A percentile compares a stretch with the other conserved stretches of the same genome.
Evolutionary conservation across 2,113 vertebrate species (phyloP).

Genomic region (Ophiodon elongatus): DNA sequence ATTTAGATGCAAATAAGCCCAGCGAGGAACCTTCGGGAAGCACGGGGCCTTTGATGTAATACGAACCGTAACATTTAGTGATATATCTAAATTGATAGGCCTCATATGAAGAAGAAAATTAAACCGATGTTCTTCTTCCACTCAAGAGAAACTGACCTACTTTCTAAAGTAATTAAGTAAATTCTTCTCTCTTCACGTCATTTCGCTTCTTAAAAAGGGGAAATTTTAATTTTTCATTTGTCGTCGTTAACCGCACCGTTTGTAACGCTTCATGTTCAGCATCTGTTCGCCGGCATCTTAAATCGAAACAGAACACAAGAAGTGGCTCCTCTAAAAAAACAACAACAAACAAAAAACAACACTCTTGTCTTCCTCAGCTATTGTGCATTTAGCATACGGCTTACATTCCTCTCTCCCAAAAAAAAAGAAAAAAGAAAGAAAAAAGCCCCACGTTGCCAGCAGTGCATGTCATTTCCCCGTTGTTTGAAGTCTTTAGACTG

Average conservation of each 20-base stretch:
- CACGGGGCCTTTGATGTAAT: slow-evolving; percentile 49
- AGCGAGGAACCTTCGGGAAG: slow-evolving; percentile 12
- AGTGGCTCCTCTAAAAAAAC: slow-evolving; percentile 39
- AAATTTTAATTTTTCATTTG: slow-evolving; percentile 20
- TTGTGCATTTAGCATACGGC: slow-evolving; percentile 67
- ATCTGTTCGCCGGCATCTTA: slow-evolving; percentile 61
- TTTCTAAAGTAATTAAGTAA: slow-evolving; percentile 57
- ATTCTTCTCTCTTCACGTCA: slow-evolving; percentile 28
- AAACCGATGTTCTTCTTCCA: slow-evolving; percentile 48
- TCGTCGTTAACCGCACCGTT: slow-evolving; percentile 44
- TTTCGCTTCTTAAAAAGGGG: slow-evolving; percentile 29
- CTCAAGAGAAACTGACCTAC: slow-evolving; percentile 61
- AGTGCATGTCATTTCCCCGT: slow-evolving; percentile 68
- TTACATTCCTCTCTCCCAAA: slow-evolving; percentile 62
- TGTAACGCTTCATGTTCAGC: slow-evolving; percentile 62
- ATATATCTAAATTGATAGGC: slow-evolving; percentile 59
- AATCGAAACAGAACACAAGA: slow-evolving; percentile 50
- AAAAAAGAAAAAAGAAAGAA: no score
- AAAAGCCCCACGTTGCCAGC: slow-evolving; percentile 67
- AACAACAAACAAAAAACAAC: background rate
- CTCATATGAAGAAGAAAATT: slow-evolving; percentile 49
- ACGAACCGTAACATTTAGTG: slow-evolving; percentile 51
- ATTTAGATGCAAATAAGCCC: slow-evolving; percentile 69
- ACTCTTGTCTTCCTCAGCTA: slow-evolving; percentile 61
- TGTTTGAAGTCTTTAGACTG: slow-evolving; percentile 76